A percentile compares a stretch with the other conserved stretches of the same genome.
Evolutionary conservation across 2,888 invertebrate species (phyloP).

Genomic region (Theretra japonica): DNA sequence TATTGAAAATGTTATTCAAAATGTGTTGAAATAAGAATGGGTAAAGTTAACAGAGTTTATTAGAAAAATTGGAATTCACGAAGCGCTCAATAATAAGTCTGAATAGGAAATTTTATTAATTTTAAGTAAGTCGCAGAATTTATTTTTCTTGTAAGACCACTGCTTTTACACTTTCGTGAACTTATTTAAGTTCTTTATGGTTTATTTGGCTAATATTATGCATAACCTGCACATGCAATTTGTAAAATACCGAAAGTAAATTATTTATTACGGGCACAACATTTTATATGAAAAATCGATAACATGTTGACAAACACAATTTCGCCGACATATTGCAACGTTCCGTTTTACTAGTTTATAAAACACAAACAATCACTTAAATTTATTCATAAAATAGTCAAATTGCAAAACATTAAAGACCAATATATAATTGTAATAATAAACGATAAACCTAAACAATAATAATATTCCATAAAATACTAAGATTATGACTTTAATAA

Average conservation of each 20-base stretch:
- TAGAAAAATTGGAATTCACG: neutral
- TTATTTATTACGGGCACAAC: slow-evolving; percentile 34
- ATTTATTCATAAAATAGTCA: too few relatives aligned
- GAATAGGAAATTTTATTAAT: neutral
- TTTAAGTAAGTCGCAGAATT: neutral
- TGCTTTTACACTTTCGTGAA: neutral
- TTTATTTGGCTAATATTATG: neutral
- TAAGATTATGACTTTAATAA: too few relatives aligned
- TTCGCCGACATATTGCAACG: slow-evolving; percentile 57
- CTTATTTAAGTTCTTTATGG: neutral
- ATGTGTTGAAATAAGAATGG: neutral
- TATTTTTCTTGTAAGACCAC: neutral
- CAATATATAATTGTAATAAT: too few relatives aligned
- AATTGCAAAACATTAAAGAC: too few relatives aligned
- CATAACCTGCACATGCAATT: neutral
- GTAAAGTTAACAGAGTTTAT: neutral
- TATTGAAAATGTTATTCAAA: neutral
- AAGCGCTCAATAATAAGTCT: neutral
- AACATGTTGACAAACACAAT: slow-evolving; percentile 78
- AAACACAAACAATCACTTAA: too few relatives aligned
- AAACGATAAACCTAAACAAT: too few relatives aligned
- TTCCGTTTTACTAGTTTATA: neutral
- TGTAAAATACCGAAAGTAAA: slow-evolving; percentile 18
- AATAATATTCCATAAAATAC: too few relatives aligned
- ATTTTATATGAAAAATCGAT: slow-evolving; percentile 59